A percentile compares a stretch with the other conserved stretches of the same genome.
These are phyloP conservation scores for Stomatorhinus ivindoensis DNA, from an alignment of 2,113 vertebrate species.

Conservation along the genomic window DNA sequence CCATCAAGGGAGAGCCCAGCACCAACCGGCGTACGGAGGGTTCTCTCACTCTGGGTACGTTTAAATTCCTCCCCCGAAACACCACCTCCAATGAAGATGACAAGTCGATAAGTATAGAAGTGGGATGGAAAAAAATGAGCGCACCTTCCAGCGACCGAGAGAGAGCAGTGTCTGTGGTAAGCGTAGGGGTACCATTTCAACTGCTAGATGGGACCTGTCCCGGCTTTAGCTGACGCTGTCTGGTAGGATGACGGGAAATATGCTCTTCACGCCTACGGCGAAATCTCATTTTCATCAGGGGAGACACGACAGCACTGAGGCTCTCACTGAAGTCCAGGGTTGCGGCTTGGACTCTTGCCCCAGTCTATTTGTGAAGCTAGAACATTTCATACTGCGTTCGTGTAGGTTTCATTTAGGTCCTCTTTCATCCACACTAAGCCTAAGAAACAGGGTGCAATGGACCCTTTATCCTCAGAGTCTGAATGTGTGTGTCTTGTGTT, in stretches of 20 bases:
- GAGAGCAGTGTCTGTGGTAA: background rate
- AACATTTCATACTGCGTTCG: background rate
- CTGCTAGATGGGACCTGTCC: background rate
- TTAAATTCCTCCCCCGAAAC: background rate
- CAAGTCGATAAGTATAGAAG: background rate
- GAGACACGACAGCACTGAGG: background rate
- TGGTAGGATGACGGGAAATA: background rate
- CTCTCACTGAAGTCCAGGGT: background rate
- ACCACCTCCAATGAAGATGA: background rate
- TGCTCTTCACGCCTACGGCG: background rate
- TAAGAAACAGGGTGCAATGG: background rate
- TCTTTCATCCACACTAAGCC: background rate
- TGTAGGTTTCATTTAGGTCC: background rate
- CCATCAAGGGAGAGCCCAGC: background rate
- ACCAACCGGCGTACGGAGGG: background rate
- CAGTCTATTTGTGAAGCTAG: background rate
- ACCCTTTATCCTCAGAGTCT: background rate
- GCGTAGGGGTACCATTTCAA: background rate
- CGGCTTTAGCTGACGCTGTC: background rate
- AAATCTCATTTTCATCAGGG: background rate
- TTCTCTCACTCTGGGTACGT: background rate
- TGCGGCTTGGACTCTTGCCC: background rate
- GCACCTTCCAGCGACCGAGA: background rate
- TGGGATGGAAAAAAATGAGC: background rate
- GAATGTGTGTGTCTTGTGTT: background rate